A percentile compares a stretch with the other conserved stretches of the same genome.
phyloP scores from a whole-genome alignment of 2,797 vertebrate genomes.

The Buceros bicornis region DNA sequence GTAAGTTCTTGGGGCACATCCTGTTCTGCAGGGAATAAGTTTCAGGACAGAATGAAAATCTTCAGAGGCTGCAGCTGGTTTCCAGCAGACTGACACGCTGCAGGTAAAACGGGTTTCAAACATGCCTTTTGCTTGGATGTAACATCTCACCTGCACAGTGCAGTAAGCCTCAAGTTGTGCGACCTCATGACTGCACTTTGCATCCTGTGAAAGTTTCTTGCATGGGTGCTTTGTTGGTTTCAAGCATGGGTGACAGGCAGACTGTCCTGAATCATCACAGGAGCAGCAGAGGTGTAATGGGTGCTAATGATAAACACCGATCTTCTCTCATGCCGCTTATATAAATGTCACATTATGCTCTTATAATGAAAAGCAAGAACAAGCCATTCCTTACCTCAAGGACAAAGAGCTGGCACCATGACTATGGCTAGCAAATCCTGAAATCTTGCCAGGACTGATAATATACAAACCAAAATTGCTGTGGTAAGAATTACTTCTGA shows the following conservation, averaged over 20 bases:
- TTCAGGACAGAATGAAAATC: not conserved
- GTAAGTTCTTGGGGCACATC: not conserved
- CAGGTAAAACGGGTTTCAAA: not conserved
- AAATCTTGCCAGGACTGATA: constrained; percentile 36
- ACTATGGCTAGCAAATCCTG: not conserved
- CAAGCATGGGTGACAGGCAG: not conserved
- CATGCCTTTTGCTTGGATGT: not conserved
- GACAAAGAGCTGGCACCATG: constrained; percentile 8
- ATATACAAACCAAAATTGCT: constrained; percentile 24
- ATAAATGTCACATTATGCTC: constrained; percentile 20
- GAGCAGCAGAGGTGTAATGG: not conserved
- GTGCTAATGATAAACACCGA: not conserved
- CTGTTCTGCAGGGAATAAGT: not conserved
- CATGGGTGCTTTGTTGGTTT: not conserved
- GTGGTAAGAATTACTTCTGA: constrained; percentile 19
- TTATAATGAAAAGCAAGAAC: not conserved
- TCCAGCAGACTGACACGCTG: not conserved
- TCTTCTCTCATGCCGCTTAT: not conserved
- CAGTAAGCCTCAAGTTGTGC: not conserved
- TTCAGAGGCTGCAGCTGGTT: not conserved
- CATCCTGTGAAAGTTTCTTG: not conserved
- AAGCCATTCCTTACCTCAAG: constrained; percentile 41
- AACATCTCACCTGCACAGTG: not conserved
- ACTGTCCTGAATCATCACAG: not conserved
- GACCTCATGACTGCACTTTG: not conserved